Evolutionary conservation across 2,113 vertebrate genomes (phyloP), one percentile per base, ranked within the genome.

Genomic region (Ptilorrhoa leucosticta): DNA sequence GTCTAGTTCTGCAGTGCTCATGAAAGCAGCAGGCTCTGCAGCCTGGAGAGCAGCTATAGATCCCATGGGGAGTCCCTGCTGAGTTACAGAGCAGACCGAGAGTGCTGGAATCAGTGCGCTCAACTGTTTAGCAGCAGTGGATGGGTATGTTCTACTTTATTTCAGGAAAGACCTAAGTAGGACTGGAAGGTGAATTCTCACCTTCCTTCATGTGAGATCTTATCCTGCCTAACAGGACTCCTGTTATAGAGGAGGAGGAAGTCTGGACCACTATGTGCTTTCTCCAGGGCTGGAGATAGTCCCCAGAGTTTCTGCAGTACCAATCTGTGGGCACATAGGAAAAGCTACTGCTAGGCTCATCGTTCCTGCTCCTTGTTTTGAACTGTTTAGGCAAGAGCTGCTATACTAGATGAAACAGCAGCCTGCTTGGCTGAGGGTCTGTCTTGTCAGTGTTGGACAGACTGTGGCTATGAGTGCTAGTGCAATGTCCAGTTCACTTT

Each of bases 71-170:
- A 31, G 18, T 13, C 21, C 21, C n/a, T 22, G n/a, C 26, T 45
- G 28, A 79, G 44, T 63, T 68, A 44, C 0, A 0, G 39, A 37
- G 53, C 35, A 47, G n/a, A 35, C 2, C 53, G 56, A 11, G 63
- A 22, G 45, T 0, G 1, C 6, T 85, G 57, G 53, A 79, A 23
- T 33, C 5, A 1, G 9, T 20, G 37, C 51, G n/a, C n/a, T n/a
- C 15, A 42, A 13, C 7, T 5, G 8, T 45, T 63, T 3, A 35
- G 28, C 45, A 37, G 26, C 42, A 64, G 30, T n/a, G 39, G 20
- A 31, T 23, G 26, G 2, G 9, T 40, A 27, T 27, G 27, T 21
- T 51, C 40, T 54, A 33, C 24, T 47, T 8, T 15, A 14, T 76
- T 77, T 69, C 5, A 33, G 35, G 44, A 58, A 47, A 73, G 10